These are phyloP conservation scores for Hydrotaea diabolus DNA, from an alignment of 2,888 invertebrate genomes.

Conservation along the genomic window DNA sequence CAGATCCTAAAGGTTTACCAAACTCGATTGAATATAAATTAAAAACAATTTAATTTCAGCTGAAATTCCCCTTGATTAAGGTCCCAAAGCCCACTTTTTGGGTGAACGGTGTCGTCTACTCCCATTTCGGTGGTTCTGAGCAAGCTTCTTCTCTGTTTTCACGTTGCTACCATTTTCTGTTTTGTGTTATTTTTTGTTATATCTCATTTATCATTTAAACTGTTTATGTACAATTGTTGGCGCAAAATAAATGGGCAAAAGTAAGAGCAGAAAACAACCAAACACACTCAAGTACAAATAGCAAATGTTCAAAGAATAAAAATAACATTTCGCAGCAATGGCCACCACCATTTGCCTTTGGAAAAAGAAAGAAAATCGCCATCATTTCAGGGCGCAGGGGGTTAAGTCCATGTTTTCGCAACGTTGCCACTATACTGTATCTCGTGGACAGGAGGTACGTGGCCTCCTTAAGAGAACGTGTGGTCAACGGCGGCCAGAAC, in stretches of 20 bases:
- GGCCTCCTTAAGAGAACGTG: conserved; percentile 1
- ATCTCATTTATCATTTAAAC: conserved; percentile 62
- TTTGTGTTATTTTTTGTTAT: conserved; percentile 3
- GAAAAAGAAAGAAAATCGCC: conserved; percentile 34
- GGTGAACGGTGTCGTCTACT: conserved; percentile 6
- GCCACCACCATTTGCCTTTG: conserved; percentile 62
- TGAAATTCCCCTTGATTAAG: too few relatives aligned
- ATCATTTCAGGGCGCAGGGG: background rate
- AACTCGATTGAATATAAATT: too few relatives aligned
- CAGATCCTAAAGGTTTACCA: too few relatives aligned
- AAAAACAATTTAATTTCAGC: too few relatives aligned
- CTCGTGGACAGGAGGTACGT: background rate
- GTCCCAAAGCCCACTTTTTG: background rate
- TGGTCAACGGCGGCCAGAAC: background rate
- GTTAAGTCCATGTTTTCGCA: background rate
- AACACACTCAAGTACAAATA: conserved; percentile 35
- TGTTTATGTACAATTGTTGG: conserved; percentile 41
- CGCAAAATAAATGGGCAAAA: conserved; percentile 28
- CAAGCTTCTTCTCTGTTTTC: background rate
- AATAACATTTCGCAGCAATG: conserved; percentile 50
- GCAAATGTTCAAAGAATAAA: conserved; percentile 45
- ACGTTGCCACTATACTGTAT: background rate
- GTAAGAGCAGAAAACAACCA: too few relatives aligned
- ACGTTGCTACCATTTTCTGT: background rate
- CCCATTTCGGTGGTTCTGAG: background rate